Evolutionary conservation across 2,113 vertebrate species (phyloP).

Genomic region (Chrysochloris asiatica): DNA sequence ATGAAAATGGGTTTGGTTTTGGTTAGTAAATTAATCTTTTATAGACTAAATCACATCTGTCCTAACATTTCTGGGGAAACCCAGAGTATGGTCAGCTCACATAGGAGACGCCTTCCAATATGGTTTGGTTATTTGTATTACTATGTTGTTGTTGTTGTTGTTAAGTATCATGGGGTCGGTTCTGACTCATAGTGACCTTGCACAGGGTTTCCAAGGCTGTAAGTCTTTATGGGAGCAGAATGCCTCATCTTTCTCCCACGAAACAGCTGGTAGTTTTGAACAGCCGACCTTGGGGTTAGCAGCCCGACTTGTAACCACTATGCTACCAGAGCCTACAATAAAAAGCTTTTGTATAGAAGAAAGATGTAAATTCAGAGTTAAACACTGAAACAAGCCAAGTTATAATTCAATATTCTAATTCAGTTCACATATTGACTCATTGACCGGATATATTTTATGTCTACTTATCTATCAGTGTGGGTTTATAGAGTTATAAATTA

Average conservation of each 20-base stretch:
- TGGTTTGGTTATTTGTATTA: neutral
- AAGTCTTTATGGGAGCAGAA: no score
- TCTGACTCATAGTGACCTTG: no score
- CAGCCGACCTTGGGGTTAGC: no score
- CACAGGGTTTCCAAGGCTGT: no score
- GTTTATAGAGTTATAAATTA: neutral
- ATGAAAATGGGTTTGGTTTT: neutral
- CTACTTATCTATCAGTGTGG: neutral
- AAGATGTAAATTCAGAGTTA: neutral
- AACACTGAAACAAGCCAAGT: neutral
- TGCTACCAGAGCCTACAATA: no score
- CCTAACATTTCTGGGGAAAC: neutral
- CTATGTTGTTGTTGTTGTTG: no score
- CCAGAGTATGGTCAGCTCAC: no score
- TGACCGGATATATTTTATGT: neutral
- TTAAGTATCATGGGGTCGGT: no score
- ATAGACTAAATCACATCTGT: neutral
- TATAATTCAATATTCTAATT: neutral
- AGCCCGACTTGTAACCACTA: no score
- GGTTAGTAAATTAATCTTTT: neutral
- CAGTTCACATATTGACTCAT: neutral
- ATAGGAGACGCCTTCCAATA: neutral
- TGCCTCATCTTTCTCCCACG: no score
- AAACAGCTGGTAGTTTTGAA: no score
- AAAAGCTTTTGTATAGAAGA: no score